Evolutionary conservation across 2,113 vertebrate genomes (phyloP), one percentile per base, ranked within the genome.

Genomic region (Ancistrus triradiatus): DNA sequence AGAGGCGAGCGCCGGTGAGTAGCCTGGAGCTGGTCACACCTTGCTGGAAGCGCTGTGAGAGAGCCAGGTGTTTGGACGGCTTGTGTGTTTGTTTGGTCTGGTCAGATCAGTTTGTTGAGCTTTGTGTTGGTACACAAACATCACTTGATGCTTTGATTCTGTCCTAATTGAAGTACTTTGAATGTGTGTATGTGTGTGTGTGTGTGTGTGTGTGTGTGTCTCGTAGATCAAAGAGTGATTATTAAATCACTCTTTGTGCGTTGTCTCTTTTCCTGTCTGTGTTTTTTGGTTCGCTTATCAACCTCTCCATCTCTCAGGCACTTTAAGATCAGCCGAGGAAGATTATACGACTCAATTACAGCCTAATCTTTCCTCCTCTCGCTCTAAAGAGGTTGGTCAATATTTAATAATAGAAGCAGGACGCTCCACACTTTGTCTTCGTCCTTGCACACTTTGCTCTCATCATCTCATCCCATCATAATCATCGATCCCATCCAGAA

Each of bases 1-100:
- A 72, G 58, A 63, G 68, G 28, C 80, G 67, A 79, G 78, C 72
- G 75, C 63, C 31, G 86, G 88, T 89, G 79, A 89, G 88, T 88
- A 84, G n/a, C n/a, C n/a, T n/a, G n/a, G 79, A 56, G 59, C 33
- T 31, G 74, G 76, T 77, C 81, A 74, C 59, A 66, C 61, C 49
- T 66, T 51, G 63, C 78, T 66, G 43, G 63, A 78, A 62, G 58
- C 71, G 37, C 44, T 15, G 37, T 22, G 70, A 49, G 70, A 49
- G 53, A 42, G 70, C 66, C 68, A 51, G 66, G 59, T 59, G 74
- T 73, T 77, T 76, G 73, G 40, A 68, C 51, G 33, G 22, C 22
- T 38, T 77, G 71, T 53, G 59, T 68, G 33, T 59, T 58, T 27
- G 31, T 48, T 49, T 40, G 22, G 52, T 24, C 51, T 48, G 40